Base-by-base conservation (phyloP, 2,113 vertebrate genomes). In the Amazona vittata region DNA sequence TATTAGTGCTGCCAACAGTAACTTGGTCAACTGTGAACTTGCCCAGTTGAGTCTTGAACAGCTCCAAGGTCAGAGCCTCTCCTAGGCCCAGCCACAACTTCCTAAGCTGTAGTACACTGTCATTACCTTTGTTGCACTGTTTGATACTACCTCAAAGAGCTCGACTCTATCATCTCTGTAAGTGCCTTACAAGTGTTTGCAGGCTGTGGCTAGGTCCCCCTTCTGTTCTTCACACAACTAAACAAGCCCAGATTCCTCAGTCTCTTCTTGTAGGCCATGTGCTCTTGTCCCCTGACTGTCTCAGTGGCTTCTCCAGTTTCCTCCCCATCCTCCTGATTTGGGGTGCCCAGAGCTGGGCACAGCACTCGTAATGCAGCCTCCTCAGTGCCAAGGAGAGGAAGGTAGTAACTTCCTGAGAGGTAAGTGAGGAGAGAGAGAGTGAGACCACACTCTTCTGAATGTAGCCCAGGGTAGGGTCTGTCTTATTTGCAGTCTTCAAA, bases 401-500 rank as follows among this genome's bases (percentile, higher is more conserved):
- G 1, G 0, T 20, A 43, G 4, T 20, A 68, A 62, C 31, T 41
- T 86, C 39, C 14, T 0, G 0, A 64, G 19, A 78, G 44, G 14
- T 47, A 89, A 35, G 31, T 4, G 16, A 65, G 25, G 43, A 31
- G 46, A 24, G 21, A 50, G 46, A 11, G 33, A 69, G 28, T 8
- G 41, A 53, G 47, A 28, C 71, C 57, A 7, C 21, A 3, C 9
- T 33, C 14, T 25, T 52, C 50, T 3, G 0, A 35, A 9, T 21
- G 37, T 21, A 35, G 19, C 26, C 37, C 70, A 71, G 60, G 57
- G 65, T 29, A 49, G 18, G 15, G 7, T 70, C 31, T 64, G 62
- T 55, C 52, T 46, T 44, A 49, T 12, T 41, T 47, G 17, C n/a
- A 41, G 25, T 21, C 35, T 37, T 87, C 74, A 87, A 2, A 16